Base-by-base conservation (phyloP, 2,888 invertebrate species). In the Nymphalis polychloros region DNA sequence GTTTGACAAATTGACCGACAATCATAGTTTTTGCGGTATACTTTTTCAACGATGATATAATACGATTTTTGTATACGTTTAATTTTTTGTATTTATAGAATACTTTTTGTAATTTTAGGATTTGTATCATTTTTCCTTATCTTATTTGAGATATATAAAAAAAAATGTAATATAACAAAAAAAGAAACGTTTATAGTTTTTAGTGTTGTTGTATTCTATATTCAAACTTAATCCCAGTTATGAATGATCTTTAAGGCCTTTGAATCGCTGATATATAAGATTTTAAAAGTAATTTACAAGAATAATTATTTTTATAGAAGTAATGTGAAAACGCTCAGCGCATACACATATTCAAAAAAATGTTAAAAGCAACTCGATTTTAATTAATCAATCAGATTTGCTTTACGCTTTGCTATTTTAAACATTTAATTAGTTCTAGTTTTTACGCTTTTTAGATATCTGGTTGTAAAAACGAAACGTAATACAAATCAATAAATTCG, bases 1-100 rank as follows among this genome's bases (percentile, higher is more conserved):
- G 72, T 75, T 74, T 74, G 72, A 70, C 70, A 73, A 76, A 76
- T 73, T 74, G 75, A 71, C 69, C 73, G 69, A 68, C 62, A 70
- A 65, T 62, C 62, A 41, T 61, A 41, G 49, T 50, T 70, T 72
- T 67, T 70, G 69, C 48, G 52, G 23, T 63, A 31, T 19, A 20
- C 41, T 53, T 65, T 68, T 53, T 55, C 47, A 47, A 47, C 50
- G 61, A 70, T 68, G 64, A 64, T 68, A 68, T 70, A 63, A 67
- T 68, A 48, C 20, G 5, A 52, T 64, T 57, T 61, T 53, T 47
- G 20, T 47, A 20, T 59, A 19, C 20, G 16, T 47, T 16, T 41
- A 8, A 47, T 59, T n/a, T 65, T 52, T 50, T 52, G 47, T 7
- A 49, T 57, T 23, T 57, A 64, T 35, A n/a, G 47, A 16, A 17